Percentiles rank a stretch among this genome's conserved stretches.
Conservation (phyloP, 2,888 invertebrate species). For the Hypena proboscidalis region DNA sequence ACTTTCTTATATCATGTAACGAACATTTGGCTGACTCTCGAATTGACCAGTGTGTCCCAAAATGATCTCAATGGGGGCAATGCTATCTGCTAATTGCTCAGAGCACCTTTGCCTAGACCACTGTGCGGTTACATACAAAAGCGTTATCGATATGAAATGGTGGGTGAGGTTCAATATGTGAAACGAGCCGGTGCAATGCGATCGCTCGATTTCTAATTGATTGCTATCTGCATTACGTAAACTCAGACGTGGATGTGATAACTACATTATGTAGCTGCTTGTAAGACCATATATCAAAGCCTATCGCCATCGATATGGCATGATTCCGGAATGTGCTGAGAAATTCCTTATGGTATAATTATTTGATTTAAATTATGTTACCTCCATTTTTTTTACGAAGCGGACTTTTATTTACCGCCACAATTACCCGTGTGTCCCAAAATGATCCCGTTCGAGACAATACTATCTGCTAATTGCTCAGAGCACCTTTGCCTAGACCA, state of each 20-base stretch:
- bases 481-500: slow-evolving; percentile 66
- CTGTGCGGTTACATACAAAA: slow-evolving; percentile 73
- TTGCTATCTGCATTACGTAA: slow-evolving; percentile 40
- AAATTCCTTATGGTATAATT: too few relatives aligned
- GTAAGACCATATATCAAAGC: background rate
- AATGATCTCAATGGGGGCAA: slow-evolving; percentile 47
- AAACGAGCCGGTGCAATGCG: slow-evolving; percentile 48
- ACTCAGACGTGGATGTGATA: slow-evolving; percentile 16
- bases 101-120: slow-evolving; percentile 66
- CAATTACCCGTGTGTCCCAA: slow-evolving; percentile 29
- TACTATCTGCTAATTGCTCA: slow-evolving; percentile 74
- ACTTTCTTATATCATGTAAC: too few relatives aligned
- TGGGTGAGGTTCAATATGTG: slow-evolving; percentile 52
- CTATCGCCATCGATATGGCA: too few relatives aligned
- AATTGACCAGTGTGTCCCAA: slow-evolving; percentile 30
- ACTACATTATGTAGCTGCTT: slow-evolving; percentile 16
- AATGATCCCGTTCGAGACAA: slow-evolving; percentile 47
- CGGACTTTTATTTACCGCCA: too few relatives aligned
- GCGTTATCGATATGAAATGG: slow-evolving; percentile 68
- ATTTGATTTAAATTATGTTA: too few relatives aligned
- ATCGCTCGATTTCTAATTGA: slow-evolving; percentile 53
- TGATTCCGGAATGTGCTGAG: background rate
- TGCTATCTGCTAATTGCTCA: slow-evolving; percentile 74
- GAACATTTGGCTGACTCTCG: too few relatives aligned
- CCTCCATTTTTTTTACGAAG: too few relatives aligned